These are phyloP conservation scores for Neotoxoptera formosana DNA, from an alignment of 1,140 invertebrate species.

Conservation along the genomic window DNA sequence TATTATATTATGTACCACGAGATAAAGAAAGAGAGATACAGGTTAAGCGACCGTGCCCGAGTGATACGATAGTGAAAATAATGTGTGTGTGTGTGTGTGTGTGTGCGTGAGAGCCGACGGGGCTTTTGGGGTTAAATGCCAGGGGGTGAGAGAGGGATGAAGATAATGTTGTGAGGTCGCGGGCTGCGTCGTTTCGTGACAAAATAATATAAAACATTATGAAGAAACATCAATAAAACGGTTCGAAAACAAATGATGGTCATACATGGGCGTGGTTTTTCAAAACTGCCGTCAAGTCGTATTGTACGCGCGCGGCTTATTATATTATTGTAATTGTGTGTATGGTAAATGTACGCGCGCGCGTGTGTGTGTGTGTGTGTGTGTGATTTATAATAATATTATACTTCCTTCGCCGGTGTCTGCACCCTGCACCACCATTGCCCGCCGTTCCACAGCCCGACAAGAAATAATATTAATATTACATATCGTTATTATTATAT, in stretches of 20 bases:
- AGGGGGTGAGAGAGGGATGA: background rate
- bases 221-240: conserved; percentile 41
- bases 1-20: background rate
- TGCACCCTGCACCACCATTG: background rate
- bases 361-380: background rate
- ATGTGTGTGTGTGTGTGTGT: background rate
- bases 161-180: background rate
- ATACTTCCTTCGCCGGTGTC: background rate
- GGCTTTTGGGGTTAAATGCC: background rate
- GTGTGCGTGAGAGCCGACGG: background rate
- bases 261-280: conserved; percentile 32
- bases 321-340: background rate
- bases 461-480: conserved; percentile 9
- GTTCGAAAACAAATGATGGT: conserved; percentile 34
- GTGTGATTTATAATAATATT: background rate
- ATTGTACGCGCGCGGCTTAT: background rate
- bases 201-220: conserved; percentile 40
- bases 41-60: background rate
- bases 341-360: background rate
- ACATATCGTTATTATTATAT: background rate
- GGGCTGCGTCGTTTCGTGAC: background rate
- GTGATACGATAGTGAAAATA: background rate
- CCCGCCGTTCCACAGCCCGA: background rate
- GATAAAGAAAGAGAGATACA: background rate
- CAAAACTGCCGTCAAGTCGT: conserved; percentile 2